phyloP scores from a whole-genome alignment of 2,113 vertebrate genomes.

The Pygathrix nemaeus region DNA sequence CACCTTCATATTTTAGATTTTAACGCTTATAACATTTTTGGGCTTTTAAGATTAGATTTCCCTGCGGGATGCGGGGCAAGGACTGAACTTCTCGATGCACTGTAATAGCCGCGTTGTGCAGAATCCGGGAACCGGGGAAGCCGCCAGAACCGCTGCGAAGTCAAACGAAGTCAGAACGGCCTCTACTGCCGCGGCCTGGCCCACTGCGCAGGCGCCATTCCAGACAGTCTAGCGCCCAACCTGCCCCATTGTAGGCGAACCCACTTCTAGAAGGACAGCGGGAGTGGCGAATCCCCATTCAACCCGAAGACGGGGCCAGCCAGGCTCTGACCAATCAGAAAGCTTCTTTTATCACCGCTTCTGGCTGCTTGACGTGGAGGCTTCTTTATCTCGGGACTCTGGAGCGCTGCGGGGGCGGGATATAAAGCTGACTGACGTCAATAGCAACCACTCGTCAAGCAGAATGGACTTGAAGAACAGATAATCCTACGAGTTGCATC shows the following conservation, averaged over 20 bases:
- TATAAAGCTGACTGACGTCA: not conserved
- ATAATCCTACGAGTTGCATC: not conserved
- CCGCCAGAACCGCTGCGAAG: fast-evolving
- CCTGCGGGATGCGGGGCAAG: not conserved
- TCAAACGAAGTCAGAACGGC: fast-evolving
- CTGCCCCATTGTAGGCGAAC: not conserved
- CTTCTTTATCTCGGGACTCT: not conserved
- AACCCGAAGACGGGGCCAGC: not conserved
- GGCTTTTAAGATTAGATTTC: not conserved
- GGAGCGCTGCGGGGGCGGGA: not conserved
- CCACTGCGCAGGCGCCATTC: constrained; percentile 22
- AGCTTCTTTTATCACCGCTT: not conserved
- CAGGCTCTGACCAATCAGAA: constrained; percentile 75
- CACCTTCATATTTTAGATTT: not conserved
- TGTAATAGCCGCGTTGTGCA: not conserved
- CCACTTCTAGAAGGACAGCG: not conserved
- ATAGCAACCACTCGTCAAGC: fast-evolving
- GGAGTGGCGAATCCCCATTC: not conserved
- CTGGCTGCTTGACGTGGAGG: not conserved
- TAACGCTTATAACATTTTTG: not conserved
- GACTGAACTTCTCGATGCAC: not conserved
- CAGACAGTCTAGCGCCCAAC: fast-evolving
- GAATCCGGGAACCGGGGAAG: no score
- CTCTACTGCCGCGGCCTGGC: fast-evolving
- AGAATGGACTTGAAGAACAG: not conserved